phyloP scores from a whole-genome alignment of 2,888 invertebrate species.

The Ophion ellenae region DNA sequence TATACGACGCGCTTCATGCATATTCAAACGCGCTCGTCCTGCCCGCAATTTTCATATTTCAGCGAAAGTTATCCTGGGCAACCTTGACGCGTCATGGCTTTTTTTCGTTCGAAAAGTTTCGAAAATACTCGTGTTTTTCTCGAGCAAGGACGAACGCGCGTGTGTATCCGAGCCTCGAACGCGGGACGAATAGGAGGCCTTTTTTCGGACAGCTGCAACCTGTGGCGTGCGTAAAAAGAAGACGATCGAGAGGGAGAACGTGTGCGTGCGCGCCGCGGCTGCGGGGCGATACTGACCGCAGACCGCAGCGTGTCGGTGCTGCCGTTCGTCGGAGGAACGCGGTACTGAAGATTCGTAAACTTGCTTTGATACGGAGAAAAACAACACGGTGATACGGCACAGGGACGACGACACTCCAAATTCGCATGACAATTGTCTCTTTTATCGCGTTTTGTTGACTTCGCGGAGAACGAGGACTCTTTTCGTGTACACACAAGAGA shows the following conservation, averaged over 20 bases:
- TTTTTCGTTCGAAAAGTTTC: background rate
- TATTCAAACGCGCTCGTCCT: slow-evolving; percentile 40
- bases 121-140: background rate
- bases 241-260: slow-evolving; percentile 23
- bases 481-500: background rate
- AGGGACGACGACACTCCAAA: background rate
- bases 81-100: background rate
- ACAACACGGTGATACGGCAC: slow-evolving; percentile 10
- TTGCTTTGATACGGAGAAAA: background rate
- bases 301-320: background rate
- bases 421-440: slow-evolving; percentile 28
- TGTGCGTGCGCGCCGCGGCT: slow-evolving; percentile 27
- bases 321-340: background rate
- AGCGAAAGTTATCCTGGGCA: slow-evolving; percentile 33
- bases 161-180: slow-evolving; percentile 45
- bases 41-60: slow-evolving; percentile 6
- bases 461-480: background rate
- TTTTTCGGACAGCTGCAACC: slow-evolving; percentile 76
- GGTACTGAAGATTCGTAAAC: slow-evolving; percentile 22
- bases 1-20: slow-evolving; percentile 32
- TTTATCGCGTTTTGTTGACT: slow-evolving; percentile 26
- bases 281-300: slow-evolving; percentile 38
- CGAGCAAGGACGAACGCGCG: slow-evolving; percentile 1
- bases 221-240: slow-evolving; percentile 68
- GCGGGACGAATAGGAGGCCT: slow-evolving; percentile 73